phyloP scores from a whole-genome alignment of 2,888 invertebrate species.

The Biston stratarius region DNA sequence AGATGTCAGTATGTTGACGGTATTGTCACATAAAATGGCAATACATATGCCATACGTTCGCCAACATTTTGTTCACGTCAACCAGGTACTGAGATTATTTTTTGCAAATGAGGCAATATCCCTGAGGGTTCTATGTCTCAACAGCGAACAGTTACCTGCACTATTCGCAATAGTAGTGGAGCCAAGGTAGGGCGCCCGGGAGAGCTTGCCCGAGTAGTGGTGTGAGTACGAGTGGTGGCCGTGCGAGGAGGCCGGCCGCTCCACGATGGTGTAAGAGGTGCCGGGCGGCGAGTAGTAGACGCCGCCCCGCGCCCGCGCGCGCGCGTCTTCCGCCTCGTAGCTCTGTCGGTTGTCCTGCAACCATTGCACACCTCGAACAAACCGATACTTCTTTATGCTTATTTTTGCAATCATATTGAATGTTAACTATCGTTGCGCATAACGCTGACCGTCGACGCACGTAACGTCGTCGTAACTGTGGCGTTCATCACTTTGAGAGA shows the following conservation, averaged over 20 bases:
- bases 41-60: no score
- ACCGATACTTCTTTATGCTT: slow-evolving; percentile 11
- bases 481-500: background rate
- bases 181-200: slow-evolving; percentile 89
- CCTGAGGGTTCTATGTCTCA: no score
- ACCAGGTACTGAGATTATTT: background rate
- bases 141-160: slow-evolving; percentile 59
- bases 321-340: slow-evolving; percentile 82
- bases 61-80: no score
- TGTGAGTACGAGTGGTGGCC: slow-evolving; percentile 89
- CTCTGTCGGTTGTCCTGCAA: slow-evolving; percentile 83
- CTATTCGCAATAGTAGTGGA: slow-evolving; percentile 87
- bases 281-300: slow-evolving; percentile 95
- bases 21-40: no score
- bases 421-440: no score
- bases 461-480: no score
- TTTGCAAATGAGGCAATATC: no score
- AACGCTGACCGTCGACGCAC: no score
- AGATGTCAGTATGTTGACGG: no score
- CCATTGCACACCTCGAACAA: slow-evolving; percentile 63
- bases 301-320: slow-evolving; percentile 88
- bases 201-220: slow-evolving; percentile 81
- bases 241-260: slow-evolving; percentile 91
- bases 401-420: background rate
- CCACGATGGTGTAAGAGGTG: slow-evolving; percentile 95